These are phyloP conservation scores for Athalia cordata DNA, from an alignment of 2,888 invertebrate species.

Conservation along the genomic window DNA sequence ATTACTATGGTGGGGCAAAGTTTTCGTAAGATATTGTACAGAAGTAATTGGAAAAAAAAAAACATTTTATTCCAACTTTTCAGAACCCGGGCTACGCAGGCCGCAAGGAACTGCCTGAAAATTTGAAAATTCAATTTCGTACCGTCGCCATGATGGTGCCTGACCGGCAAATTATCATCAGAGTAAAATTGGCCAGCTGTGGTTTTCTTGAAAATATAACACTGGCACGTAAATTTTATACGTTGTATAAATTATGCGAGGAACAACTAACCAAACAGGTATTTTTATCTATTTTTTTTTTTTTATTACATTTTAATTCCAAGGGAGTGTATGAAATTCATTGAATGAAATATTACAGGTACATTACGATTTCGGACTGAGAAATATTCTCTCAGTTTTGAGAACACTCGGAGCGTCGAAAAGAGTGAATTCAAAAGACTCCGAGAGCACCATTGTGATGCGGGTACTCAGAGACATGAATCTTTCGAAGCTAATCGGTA, in stretches of 20 bases:
- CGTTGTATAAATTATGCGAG: slow-evolving; percentile 96
- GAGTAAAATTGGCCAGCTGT: slow-evolving; percentile 96
- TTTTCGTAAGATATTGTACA: neutral
- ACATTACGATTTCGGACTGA: slow-evolving; percentile 96
- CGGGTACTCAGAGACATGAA: slow-evolving; percentile 98
- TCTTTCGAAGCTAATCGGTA: slow-evolving; percentile 91
- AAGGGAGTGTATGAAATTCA: slow-evolving; percentile 4
- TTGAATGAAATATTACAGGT: slow-evolving; percentile 77
- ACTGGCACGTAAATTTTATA: slow-evolving; percentile 96
- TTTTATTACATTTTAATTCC: slow-evolving; percentile 15
- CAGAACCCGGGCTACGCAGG: slow-evolving; percentile 99
- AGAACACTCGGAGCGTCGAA: slow-evolving; percentile 95
- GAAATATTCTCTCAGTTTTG: slow-evolving; percentile 96
- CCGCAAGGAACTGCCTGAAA: slow-evolving; percentile 96
- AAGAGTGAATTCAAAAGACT: slow-evolving; percentile 91
- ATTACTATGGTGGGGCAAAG: slow-evolving; percentile 89
- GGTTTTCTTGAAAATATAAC: slow-evolving; percentile 97
- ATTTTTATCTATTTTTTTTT: slow-evolving; percentile 30
- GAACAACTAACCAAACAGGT: slow-evolving; percentile 98
- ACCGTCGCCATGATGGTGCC: slow-evolving; percentile 99
- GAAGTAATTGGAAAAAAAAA: neutral
- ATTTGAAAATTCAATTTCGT: slow-evolving; percentile 97
- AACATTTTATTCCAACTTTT: slow-evolving; percentile 34
- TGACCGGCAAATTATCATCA: slow-evolving; percentile 96
- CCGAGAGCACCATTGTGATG: slow-evolving; percentile 98